Conservation (phyloP, 2,888 invertebrate species). For the Itoplectis maculator region DNA sequence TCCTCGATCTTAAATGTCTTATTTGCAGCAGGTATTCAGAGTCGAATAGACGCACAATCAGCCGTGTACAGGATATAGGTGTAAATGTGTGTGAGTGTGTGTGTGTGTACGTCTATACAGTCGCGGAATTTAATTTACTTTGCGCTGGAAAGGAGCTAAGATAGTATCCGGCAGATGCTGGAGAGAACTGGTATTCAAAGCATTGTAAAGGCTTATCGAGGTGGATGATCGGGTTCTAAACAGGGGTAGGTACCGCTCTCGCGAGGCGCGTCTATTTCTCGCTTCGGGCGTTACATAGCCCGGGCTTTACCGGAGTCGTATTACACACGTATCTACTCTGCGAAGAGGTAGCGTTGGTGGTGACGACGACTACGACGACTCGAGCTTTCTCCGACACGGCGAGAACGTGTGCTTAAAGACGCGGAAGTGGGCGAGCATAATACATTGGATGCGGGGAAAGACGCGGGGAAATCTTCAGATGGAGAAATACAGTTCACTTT, state of each 20-base stretch:
- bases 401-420: constrained; percentile 42
- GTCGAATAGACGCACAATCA: constrained; percentile 1
- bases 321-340: constrained; percentile 15
- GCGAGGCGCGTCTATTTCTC: constrained; percentile 2
- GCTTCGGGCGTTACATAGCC: constrained; percentile 42
- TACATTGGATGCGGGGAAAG: neutral
- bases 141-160: constrained; percentile 79
- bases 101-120: neutral
- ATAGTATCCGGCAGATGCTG: constrained; percentile 80
- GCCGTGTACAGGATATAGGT: neutral
- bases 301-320: constrained; percentile 41
- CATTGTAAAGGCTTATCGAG: constrained; percentile 81
- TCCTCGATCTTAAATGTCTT: constrained; percentile 38
- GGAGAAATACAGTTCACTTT: constrained; percentile 13
- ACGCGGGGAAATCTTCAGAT: constrained; percentile 9
- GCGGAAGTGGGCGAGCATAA: constrained; percentile 11
- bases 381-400: constrained; percentile 27
- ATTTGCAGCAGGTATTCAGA: constrained; percentile 19
- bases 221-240: constrained; percentile 80
- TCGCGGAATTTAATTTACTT: constrained; percentile 81
- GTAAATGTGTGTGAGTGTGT: neutral
- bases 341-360: constrained; percentile 53
- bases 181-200: constrained; percentile 79
- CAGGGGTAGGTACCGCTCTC: constrained; percentile 69
- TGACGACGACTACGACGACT: constrained; percentile 53